A percentile compares a stretch with the other conserved stretches of the same genome.
Evolutionary conservation across 2,888 invertebrate species (phyloP).

Genomic region (Polietes domitor): DNA sequence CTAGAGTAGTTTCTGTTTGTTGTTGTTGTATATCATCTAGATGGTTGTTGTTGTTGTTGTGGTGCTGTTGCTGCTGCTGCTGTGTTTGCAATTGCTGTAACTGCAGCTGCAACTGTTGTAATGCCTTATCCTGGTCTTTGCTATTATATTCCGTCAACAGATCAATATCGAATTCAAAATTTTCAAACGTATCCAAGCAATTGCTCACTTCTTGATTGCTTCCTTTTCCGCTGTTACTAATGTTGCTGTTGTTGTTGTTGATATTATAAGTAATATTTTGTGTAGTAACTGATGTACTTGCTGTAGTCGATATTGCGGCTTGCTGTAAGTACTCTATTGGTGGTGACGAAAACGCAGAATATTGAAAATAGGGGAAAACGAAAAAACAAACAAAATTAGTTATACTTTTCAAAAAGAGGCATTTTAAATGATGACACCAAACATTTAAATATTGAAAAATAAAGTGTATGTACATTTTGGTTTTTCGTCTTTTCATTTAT

Average conservation of each 20-base stretch:
- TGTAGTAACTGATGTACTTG: conserved; percentile 65
- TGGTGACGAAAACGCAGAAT: background rate
- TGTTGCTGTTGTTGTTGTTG: conserved; percentile 71
- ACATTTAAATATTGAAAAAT: background rate
- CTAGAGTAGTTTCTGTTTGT: background rate
- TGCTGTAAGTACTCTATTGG: conserved; percentile 76
- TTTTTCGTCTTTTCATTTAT: background rate
- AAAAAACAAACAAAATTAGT: conserved; percentile 17
- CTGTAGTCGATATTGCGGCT: conserved; percentile 70
- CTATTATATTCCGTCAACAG: conserved; percentile 72
- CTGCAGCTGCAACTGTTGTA: conserved; percentile 53
- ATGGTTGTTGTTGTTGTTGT: background rate
- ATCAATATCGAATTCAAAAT: conserved; percentile 78
- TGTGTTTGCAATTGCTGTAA: background rate
- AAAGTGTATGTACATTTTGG: background rate
- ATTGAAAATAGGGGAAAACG: background rate
- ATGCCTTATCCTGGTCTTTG: conserved; percentile 45
- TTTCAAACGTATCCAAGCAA: conserved; percentile 71
- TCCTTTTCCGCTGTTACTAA: conserved; percentile 69
- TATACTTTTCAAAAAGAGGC: background rate
- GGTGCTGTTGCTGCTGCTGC: conserved; percentile 29
- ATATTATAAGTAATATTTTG: conserved; percentile 71
- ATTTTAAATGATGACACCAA: background rate
- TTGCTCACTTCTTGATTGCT: conserved; percentile 65
- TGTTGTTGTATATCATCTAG: conserved; percentile 6